Percentiles rank a stretch among this genome's conserved stretches.
Evolutionary conservation across 2,888 invertebrate species (phyloP).

Genomic region (Diloba caeruleocephala): DNA sequence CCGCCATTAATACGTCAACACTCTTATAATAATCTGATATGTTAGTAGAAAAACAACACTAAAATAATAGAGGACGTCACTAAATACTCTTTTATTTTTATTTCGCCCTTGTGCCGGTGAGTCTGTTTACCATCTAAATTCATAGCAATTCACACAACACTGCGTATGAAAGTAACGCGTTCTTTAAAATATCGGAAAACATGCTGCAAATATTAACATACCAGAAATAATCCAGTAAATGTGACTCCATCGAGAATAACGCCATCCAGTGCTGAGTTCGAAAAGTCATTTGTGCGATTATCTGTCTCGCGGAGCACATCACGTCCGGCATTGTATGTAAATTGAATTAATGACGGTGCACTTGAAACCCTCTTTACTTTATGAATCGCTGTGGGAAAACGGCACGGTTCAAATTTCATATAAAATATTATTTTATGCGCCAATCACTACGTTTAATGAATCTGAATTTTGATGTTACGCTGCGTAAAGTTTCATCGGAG

Average conservation of each 20-base stretch:
- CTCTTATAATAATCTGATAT: constrained; percentile 40
- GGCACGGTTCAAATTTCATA: constrained; percentile 35
- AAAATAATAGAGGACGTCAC: constrained; percentile 30
- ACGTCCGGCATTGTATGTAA: constrained; percentile 76
- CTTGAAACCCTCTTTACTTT: constrained; percentile 66
- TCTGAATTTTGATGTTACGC: constrained; percentile 17
- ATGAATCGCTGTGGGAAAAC: constrained; percentile 54
- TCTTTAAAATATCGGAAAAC: constrained; percentile 46
- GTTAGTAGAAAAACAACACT: constrained; percentile 40
- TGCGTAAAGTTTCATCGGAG: constrained; percentile 13
- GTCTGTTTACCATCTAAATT: constrained; percentile 32
- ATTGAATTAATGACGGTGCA: constrained; percentile 81
- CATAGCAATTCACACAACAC: constrained; percentile 35
- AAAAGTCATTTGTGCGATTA: constrained; percentile 86
- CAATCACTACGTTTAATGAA: constrained; percentile 15
- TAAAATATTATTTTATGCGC: constrained; percentile 36
- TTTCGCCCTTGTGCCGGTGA: constrained; percentile 1
- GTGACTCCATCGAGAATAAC: constrained; percentile 59
- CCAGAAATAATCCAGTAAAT: constrained; percentile 42
- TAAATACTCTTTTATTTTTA: constrained; percentile 22
- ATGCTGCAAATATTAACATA: constrained; percentile 47
- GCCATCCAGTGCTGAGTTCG: constrained; percentile 72
- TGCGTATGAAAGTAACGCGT: constrained; percentile 39
- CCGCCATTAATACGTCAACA: constrained; percentile 34
- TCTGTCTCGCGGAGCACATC: constrained; percentile 82